A percentile compares a stretch with the other conserved stretches of the same genome.
phyloP scores from a whole-genome alignment of 2,888 invertebrate species.

The Hirtodrosophila trivittata region DNA sequence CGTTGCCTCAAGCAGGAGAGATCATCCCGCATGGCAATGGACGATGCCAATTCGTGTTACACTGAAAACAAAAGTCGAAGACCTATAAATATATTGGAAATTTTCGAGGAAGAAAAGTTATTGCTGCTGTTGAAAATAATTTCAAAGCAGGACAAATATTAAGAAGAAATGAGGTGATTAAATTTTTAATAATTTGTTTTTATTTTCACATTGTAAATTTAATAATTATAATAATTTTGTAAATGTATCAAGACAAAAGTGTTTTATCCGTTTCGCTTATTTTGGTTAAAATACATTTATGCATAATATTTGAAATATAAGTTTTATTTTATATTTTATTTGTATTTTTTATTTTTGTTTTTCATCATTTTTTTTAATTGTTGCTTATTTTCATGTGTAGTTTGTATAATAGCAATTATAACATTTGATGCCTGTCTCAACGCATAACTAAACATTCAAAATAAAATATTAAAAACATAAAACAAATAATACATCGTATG shows the following conservation, averaged over 20 bases:
- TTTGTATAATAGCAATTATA: slow-evolving; percentile 58
- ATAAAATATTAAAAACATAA: slow-evolving; percentile 39
- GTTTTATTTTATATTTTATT: slow-evolving; percentile 60
- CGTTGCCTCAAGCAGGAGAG: too few species aligned
- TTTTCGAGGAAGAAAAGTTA: too few species aligned
- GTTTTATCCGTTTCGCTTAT: slow-evolving; percentile 72
- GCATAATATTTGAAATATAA: slow-evolving; percentile 81
- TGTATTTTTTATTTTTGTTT: slow-evolving; percentile 27
- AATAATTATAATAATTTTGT: slow-evolving; percentile 83
- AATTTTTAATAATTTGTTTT: slow-evolving; percentile 81
- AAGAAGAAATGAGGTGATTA: slow-evolving; percentile 19
- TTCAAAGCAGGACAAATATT: too few species aligned
- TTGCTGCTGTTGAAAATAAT: too few species aligned
- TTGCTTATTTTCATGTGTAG: slow-evolving; percentile 45
- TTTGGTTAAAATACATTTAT: slow-evolving; percentile 83
- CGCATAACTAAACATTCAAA: slow-evolving; percentile 38
- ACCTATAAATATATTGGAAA: too few species aligned
- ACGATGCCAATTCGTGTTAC: too few species aligned
- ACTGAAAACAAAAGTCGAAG: too few species aligned
- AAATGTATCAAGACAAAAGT: slow-evolving; percentile 83
- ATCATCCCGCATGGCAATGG: too few species aligned
- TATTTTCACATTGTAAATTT: slow-evolving; percentile 81
- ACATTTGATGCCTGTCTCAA: slow-evolving; percentile 71
- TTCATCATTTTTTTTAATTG: slow-evolving; percentile 38
- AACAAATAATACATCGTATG: slow-evolving; percentile 50